Percentiles rank a stretch among this genome's conserved stretches.
These are phyloP conservation scores for Pilophorus perplexus DNA, from an alignment of 2,888 invertebrate genomes.

Conservation along the genomic window DNA sequence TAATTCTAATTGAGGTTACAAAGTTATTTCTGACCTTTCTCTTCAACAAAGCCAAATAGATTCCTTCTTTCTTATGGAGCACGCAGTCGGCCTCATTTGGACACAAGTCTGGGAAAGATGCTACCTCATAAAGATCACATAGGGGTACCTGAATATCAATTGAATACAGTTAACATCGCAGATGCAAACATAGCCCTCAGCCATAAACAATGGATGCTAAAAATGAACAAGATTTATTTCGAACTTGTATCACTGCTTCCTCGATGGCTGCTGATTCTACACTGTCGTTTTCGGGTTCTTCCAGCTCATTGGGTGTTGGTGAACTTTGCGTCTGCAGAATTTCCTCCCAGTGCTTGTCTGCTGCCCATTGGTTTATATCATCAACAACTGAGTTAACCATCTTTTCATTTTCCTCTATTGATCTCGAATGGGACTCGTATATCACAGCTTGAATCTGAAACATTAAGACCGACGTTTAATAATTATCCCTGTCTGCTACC, in stretches of 20 bases:
- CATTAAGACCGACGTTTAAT: too few species aligned
- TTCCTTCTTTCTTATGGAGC: conserved; percentile 59
- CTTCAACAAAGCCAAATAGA: conserved; percentile 65
- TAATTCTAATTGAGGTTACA: too few species aligned
- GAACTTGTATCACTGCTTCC: conserved; percentile 21
- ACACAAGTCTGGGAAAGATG: conserved; percentile 61
- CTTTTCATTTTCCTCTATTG: conserved; percentile 70
- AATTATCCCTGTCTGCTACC: too few species aligned
- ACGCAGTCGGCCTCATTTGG: conserved; percentile 56
- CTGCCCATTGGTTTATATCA: conserved; percentile 67
- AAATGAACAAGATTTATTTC: too few species aligned
- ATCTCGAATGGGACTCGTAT: conserved; percentile 77
- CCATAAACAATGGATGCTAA: too few species aligned
- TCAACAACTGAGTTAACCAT: conserved; percentile 68
- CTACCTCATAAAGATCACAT: conserved; percentile 67
- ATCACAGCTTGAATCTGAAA: conserved; percentile 70
- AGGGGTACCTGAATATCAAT: conserved; percentile 64
- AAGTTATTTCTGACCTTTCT: conserved; percentile 58
- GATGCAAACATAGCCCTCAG: too few species aligned
- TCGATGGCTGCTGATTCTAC: conserved; percentile 31
- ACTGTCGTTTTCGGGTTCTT: conserved; percentile 21
- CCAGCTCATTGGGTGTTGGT: conserved; percentile 13
- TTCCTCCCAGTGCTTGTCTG: conserved; percentile 60
- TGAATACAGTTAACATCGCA: too few species aligned
- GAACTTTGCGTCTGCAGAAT: conserved; percentile 9